phyloP scores from a whole-genome alignment of 2,888 invertebrate species.

The Germaria angustata region DNA sequence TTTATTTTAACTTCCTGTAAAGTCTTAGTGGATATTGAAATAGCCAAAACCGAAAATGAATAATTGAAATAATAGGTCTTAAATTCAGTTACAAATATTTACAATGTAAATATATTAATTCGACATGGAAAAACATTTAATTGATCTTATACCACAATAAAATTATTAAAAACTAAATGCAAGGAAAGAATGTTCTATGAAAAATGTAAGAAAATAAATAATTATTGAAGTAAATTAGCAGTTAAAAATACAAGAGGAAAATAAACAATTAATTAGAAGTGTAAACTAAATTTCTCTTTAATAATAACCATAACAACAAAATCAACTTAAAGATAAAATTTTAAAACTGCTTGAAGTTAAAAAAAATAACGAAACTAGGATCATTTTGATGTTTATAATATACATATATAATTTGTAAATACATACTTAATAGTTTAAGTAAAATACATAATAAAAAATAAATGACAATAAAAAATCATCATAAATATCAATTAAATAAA shows the following conservation, averaged over 20 bases:
- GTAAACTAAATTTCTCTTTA: neutral
- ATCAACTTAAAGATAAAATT: too few species aligned
- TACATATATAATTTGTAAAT: slow-evolving; percentile 78
- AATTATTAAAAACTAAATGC: slow-evolving; percentile 6
- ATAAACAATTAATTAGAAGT: neutral
- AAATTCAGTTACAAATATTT: slow-evolving; percentile 57
- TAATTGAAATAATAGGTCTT: neutral
- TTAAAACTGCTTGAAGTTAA: neutral
- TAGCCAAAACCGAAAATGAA: neutral
- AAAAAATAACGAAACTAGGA: neutral
- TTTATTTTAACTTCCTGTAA: neutral
- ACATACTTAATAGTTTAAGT: slow-evolving; percentile 80
- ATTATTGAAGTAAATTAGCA: neutral
- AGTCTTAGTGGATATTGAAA: neutral
- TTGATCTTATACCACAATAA: neutral
- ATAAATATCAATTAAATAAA: neutral
- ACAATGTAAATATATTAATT: slow-evolving; percentile 66
- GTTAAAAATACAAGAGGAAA: neutral
- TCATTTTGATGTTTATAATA: slow-evolving; percentile 25
- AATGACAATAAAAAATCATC: slow-evolving; percentile 64
- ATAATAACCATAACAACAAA: neutral
- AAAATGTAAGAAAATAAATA: neutral
- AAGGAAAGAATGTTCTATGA: neutral
- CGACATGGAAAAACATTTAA: neutral
- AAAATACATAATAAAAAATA: slow-evolving; percentile 68